Base-by-base conservation (phyloP, 2,113 vertebrate genomes). In the Cardinalis cardinalis region DNA sequence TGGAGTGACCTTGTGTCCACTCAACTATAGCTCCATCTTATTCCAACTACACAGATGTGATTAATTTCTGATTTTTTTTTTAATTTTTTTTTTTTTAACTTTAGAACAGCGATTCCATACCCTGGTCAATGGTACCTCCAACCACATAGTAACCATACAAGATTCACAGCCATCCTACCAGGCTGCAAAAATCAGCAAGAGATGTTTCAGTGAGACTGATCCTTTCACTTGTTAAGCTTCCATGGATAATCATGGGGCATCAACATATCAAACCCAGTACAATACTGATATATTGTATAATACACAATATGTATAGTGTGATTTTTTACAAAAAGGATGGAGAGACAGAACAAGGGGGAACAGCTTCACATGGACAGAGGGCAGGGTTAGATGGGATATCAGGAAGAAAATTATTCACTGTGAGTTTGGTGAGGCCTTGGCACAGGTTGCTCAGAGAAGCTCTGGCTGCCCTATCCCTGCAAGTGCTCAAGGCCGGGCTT, bases 221-320 rank as follows among this genome's bases (percentile, higher is more conserved):
- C 31, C 7, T 12, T 55, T 32, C 43, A 72, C 3, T 34, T 31
- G 6, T 20, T 60, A 69, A 24, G 38, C 19, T 53, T 38, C 20
- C 32, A 34, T 0, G 3, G 38, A 81, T 59, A 52, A 29, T 58
- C 13, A 38, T 0, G 0, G 5, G 14, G 6, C 28, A 64, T 2
- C 40, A 59, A 29, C 7, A 26, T 1, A 28, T 14, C 21, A n/a
- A 78, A 32, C 12, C 4, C 4, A 48, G 21, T 16, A 51, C 11
- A 49, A 4, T 0, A 6, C 25, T 24, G 19, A 46, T 4, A 14
- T 40, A 61, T 17, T 56, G 34, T 28, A 56, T 28, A 49, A 70
- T 19, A 25, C 18, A 61, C 28, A 10, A 18, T 10, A 55, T 18
- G 16, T 43, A 38, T 2, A 24, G 16, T 24, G 23, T 32, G 38